Conservation (phyloP, 2,113 vertebrate genomes). For the Paramormyrops kingsleyae region DNA sequence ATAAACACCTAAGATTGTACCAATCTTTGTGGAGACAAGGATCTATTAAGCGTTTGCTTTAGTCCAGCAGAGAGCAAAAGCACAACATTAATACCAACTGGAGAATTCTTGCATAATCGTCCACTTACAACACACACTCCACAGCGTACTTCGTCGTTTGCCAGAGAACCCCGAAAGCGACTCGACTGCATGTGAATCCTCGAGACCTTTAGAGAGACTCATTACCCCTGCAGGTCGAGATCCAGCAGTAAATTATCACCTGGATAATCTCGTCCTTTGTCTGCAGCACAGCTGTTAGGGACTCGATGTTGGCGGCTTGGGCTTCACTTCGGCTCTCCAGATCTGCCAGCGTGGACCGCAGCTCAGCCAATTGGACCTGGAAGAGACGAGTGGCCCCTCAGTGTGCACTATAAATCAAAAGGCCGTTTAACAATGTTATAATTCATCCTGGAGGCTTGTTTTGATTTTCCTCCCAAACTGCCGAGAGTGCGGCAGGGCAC, state of each 20-base stretch:
- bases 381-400: neutral
- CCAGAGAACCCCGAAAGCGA: neutral
- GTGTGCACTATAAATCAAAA: neutral
- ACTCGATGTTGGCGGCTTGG: constrained; percentile 53
- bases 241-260: constrained; percentile 39
- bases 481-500: neutral
- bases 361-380: constrained; percentile 57
- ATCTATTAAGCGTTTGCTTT: neutral
- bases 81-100: neutral
- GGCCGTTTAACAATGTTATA: neutral
- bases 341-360: constrained; percentile 51
- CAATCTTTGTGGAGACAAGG: neutral
- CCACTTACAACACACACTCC: neutral
- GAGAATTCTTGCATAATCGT: neutral
- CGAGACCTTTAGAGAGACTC: neutral
- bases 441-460: neutral
- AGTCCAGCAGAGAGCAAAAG: neutral
- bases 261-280: constrained; percentile 65
- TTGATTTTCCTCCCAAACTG: neutral
- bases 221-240: neutral
- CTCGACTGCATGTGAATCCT: neutral
- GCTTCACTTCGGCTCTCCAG: constrained; percentile 49
- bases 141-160: neutral
- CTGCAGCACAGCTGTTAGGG: constrained; percentile 54
- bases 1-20: neutral